Evolutionary conservation across 1,140 invertebrate species (phyloP).

Genomic region (Oryzaephilus surinamensis): DNA sequence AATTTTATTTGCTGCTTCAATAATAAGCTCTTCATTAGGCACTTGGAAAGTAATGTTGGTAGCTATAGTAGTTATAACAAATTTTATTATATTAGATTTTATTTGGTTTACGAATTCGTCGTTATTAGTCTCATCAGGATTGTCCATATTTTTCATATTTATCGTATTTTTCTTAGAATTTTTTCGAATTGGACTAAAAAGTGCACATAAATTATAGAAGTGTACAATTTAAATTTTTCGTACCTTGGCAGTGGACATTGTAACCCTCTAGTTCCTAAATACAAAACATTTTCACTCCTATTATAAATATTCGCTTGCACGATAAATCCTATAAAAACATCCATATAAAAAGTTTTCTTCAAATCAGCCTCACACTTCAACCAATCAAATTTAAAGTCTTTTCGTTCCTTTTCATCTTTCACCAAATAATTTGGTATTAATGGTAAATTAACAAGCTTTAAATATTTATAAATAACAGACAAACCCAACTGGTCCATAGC

Average conservation of each 20-base stretch:
- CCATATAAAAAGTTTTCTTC: slow-evolving; percentile 50
- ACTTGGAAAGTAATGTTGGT: too few species aligned
- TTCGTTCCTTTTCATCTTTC: slow-evolving; percentile 35
- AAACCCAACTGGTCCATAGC: slow-evolving; percentile 47
- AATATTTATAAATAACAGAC: slow-evolving; percentile 45
- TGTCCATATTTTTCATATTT: neutral
- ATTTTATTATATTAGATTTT: too few species aligned
- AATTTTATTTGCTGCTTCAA: too few species aligned
- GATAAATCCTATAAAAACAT: slow-evolving; percentile 56
- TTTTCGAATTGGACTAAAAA: slow-evolving; percentile 4
- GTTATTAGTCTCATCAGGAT: neutral
- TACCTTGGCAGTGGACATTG: slow-evolving; percentile 57
- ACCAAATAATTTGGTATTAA: slow-evolving; percentile 46
- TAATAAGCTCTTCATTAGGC: too few species aligned
- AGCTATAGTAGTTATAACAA: too few species aligned
- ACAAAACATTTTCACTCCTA: slow-evolving; percentile 48
- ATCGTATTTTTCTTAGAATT: slow-evolving; percentile 2
- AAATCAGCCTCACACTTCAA: slow-evolving; percentile 48
- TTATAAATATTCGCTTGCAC: slow-evolving; percentile 57
- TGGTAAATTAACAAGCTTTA: slow-evolving; percentile 47
- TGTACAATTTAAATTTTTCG: neutral
- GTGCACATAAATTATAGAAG: slow-evolving; percentile 3
- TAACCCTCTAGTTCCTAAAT: slow-evolving; percentile 49
- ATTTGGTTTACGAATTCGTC: slow-evolving; percentile 4
- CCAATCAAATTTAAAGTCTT: slow-evolving; percentile 46